Conservation (phyloP, 2,113 vertebrate species). For the Phainopepla nitens region DNA sequence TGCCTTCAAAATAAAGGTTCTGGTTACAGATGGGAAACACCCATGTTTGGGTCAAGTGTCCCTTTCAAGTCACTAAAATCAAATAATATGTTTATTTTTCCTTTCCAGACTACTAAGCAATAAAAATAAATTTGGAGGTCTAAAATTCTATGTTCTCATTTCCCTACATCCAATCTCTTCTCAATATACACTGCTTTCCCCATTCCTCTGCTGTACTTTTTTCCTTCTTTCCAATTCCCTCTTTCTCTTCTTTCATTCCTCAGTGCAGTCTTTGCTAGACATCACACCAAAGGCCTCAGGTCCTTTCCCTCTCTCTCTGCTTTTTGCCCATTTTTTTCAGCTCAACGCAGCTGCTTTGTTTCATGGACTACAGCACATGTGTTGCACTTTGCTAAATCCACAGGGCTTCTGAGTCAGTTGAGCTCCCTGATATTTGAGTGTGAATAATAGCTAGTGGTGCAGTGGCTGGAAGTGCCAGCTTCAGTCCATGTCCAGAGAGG, state of each 20-base stretch:
- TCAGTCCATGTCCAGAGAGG: not conserved
- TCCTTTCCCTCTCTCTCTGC: not conserved
- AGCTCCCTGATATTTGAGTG: not conserved
- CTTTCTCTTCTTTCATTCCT: not conserved
- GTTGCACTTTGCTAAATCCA: not conserved
- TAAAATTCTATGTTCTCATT: not conserved
- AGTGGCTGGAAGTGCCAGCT: not conserved
- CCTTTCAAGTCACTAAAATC: not conserved
- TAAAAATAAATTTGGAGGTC: not conserved
- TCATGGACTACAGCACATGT: not conserved
- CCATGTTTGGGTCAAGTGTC: fast-evolving
- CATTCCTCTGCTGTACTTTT: not conserved
- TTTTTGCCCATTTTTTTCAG: not conserved
- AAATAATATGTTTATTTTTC: not conserved
- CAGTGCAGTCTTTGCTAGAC: not conserved
- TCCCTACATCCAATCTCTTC: not conserved
- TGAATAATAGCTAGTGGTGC: not conserved
- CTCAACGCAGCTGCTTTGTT: not conserved
- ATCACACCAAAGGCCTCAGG: not conserved
- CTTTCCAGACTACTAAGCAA: not conserved
- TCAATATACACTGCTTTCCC: not conserved
- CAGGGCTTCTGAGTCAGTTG: not conserved
- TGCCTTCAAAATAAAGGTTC: not conserved
- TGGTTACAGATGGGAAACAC: not conserved
- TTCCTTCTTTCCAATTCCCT: not conserved